Evolutionary conservation across 2,888 invertebrate species (phyloP), one percentile per base, ranked within the genome.

Genomic region (Conchocele bisecta): DNA sequence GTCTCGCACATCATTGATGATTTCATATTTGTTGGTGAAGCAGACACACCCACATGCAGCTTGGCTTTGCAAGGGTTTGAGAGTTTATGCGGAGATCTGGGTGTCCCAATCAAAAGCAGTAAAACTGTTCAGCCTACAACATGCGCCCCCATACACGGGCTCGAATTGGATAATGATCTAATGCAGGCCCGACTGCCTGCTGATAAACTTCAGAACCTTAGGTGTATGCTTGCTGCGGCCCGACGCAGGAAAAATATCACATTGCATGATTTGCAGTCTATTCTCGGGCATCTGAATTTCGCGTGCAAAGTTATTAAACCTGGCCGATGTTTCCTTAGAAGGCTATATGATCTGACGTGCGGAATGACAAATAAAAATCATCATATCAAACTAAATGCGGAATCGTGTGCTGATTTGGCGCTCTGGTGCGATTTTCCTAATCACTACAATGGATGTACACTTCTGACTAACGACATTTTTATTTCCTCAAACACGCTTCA

Each of bases 1-100:
- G 69, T 69, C 17, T 69, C 69, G 0, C 69, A 69, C 41, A 67
- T 67, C 2, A 48, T 67, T 31, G 69, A 69, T 53, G 56, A 68
- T 41, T 68, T 60, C 35, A 68, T 68, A 31, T 68, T 68, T 20
- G 33, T 68, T 1, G 61, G 61, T 0, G 7, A 42, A 28, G 9
- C 28, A 17, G 33, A 46, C n/a, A 24, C 60, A 3, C 22, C 41
- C 17, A 42, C 54, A 6, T 60, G 67, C 37, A 1, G 24, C 2
- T 2, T 1, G 13, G 11, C 28, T 22, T 42, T 67, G 24, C 22
- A 41, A 15, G 9, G 9, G 15, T 60, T 60, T 35, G 26, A 48
- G 1, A 15, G 29, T 0, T 51, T 67, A 13, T 17, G 44, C 26
- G 13, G 48, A 5, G 15, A 24, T 1, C 26, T 67, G 22, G 50